Conservation (phyloP, 2,113 vertebrate species). For the Macroglossus sobrinus region DNA sequence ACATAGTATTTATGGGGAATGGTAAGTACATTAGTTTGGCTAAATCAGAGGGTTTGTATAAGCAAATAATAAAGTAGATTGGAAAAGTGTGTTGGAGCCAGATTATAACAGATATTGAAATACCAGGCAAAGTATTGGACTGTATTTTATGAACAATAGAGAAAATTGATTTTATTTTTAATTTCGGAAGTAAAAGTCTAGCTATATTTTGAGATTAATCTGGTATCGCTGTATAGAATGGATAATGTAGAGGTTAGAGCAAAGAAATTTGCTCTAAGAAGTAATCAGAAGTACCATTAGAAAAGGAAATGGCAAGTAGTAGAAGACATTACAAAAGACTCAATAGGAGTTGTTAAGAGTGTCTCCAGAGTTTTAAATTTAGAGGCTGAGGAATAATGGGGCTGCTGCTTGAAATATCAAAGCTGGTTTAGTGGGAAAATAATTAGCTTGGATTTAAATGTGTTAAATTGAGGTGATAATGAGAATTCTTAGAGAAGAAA, state of each 20-base stretch:
- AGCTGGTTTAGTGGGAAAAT: not conserved
- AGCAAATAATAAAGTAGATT: constrained; percentile 49
- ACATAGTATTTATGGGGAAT: not conserved
- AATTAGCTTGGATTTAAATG: not conserved
- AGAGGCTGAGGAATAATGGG: not conserved
- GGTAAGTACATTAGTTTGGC: not conserved
- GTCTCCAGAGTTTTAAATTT: not conserved
- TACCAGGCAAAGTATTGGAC: constrained; percentile 10
- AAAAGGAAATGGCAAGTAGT: not conserved
- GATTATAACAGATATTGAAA: constrained; percentile 31
- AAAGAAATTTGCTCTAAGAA: not conserved
- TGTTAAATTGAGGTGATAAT: not conserved
- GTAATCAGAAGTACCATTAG: not conserved
- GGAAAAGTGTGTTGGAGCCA: constrained; percentile 33
- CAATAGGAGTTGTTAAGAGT: not conserved
- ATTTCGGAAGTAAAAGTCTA: constrained; percentile 16
- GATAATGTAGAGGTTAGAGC: not conserved
- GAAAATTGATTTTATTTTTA: not conserved
- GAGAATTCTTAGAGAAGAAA: not conserved
- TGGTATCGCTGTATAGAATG: not conserved
- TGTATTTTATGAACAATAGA: constrained; percentile 24
- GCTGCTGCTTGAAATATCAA: not conserved
- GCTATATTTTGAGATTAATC: not conserved
- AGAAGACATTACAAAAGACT: not conserved
- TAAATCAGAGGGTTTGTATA: constrained; percentile 11